Evolutionary conservation across 2,113 vertebrate genomes (phyloP), one percentile per base, ranked within the genome.

Genomic region (Syngnathus floridae): DNA sequence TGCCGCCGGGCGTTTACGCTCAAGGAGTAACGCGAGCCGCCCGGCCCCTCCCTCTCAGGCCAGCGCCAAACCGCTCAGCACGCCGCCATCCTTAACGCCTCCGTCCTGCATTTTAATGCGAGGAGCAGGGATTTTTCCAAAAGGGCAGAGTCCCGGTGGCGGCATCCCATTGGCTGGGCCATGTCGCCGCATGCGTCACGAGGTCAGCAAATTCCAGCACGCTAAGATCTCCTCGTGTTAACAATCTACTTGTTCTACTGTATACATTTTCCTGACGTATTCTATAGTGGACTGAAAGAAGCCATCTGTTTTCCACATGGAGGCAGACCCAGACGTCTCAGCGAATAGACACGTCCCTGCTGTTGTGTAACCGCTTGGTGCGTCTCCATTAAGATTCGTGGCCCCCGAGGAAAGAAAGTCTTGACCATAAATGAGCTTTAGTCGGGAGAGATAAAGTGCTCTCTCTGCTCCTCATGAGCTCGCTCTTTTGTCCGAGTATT

Each of bases 21-120:
- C 79, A 72, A 80, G 69, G 69, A 65, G 88, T 85, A 88, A 89
- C 64, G 83, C 75, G 86, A 89, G 86, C 80, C 55, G 64, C 55
- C 52, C 56, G 13, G 78, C 86, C 74, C 80, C 82, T 84, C 84
- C 83, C 70, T 80, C 70, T 68, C 7, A 16, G 74, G 71, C 78
- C 71, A 45, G 62, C 70, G 66, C 46, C 61, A 74, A 71, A 71
- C 80, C 83, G 75, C 75, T 72, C 67, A 66, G 69, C 26, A 56
- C 41, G 56, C 51, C 45, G 13, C 19, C 38, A 78, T 85, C 76
- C 74, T 46, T 16, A 54, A 75, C 83, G 76, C 72, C 71, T 75
- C 78, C 65, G 74, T 66, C 73, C 74, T 70, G 62, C 77, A 8
- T 55, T 55, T 77, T 89, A 86, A 91, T 88, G 82, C 77, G n/a